Percentiles rank a stretch among this genome's conserved stretches.
Evolutionary conservation across 2,888 invertebrate genomes (phyloP).

Genomic region (Dascillus cervinus): DNA sequence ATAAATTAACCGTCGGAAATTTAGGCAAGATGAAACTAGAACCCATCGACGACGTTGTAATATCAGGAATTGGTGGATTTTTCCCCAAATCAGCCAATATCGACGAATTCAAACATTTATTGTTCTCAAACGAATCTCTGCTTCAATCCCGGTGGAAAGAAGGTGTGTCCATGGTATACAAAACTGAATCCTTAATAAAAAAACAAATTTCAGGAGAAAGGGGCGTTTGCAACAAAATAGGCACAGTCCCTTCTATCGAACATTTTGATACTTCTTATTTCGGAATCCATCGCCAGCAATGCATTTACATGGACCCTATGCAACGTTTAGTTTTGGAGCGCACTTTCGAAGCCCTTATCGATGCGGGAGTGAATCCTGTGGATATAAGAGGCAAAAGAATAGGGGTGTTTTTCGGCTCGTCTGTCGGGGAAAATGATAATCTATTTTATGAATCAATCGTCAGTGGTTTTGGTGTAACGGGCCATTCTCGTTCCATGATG

Average conservation of each 20-base stretch:
- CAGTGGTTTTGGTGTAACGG: conserved; percentile 59
- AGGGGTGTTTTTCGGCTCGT: conserved; percentile 41
- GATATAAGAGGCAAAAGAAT: conserved; percentile 40
- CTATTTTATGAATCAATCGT: conserved; percentile 46
- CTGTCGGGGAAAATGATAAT: conserved; percentile 43
- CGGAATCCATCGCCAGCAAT: conserved; percentile 44
- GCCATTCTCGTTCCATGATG: conserved; percentile 87
- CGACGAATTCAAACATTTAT: conserved; percentile 49
- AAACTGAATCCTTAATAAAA: too few species aligned
- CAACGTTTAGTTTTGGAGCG: conserved; percentile 41
- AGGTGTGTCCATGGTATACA: conserved; percentile 23
- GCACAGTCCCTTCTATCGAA: conserved; percentile 33
- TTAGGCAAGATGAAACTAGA: conserved; percentile 8
- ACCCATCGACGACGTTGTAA: conserved; percentile 34
- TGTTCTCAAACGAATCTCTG: conserved; percentile 39
- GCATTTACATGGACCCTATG: conserved; percentile 44
- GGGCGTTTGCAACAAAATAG: conserved; percentile 35
- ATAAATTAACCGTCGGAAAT: too few species aligned
- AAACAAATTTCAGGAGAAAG: conserved; percentile 27
- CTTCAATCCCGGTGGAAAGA: conserved; percentile 33
- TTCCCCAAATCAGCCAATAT: conserved; percentile 55
- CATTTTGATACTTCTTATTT: conserved; percentile 44
- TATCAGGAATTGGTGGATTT: conserved; percentile 47
- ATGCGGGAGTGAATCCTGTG: conserved; percentile 43
- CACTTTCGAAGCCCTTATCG: conserved; percentile 43